These are phyloP conservation scores for Molorchus minor DNA, from an alignment of 2,888 invertebrate species.

Conservation along the genomic window DNA sequence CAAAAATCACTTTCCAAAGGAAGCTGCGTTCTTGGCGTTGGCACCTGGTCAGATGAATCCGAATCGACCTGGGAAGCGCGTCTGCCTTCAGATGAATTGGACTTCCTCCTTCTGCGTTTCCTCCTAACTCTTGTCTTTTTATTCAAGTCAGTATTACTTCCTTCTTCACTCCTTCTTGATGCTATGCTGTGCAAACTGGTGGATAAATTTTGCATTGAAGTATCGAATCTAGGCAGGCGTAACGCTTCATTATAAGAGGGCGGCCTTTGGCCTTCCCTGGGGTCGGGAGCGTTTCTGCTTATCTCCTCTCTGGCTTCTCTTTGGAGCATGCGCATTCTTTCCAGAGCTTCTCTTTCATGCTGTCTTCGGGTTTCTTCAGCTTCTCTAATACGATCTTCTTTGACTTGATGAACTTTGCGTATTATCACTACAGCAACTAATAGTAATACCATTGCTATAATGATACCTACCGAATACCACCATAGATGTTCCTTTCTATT, in stretches of 20 bases:
- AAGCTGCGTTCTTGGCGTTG: constrained; percentile 31
- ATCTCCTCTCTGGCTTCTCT: constrained; percentile 50
- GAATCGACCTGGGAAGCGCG: constrained; percentile 45
- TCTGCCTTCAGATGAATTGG: constrained; percentile 45
- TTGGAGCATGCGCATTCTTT: constrained; percentile 64
- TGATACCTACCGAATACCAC: constrained; percentile 68
- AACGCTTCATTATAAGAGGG: constrained; percentile 83
- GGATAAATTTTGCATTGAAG: constrained; percentile 66
- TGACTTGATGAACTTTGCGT: constrained; percentile 67
- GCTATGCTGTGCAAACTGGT: constrained; percentile 56
- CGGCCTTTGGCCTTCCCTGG: constrained; percentile 73
- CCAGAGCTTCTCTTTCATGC: constrained; percentile 64
- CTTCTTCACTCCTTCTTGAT: constrained; percentile 47
- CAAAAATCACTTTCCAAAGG: constrained; percentile 54
- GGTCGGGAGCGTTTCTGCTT: constrained; percentile 72
- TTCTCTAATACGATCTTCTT: constrained; percentile 60
- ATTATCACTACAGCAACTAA: constrained; percentile 67
- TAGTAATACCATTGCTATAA: constrained; percentile 66
- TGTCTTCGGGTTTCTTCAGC: constrained; percentile 66
- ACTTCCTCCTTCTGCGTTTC: constrained; percentile 51
- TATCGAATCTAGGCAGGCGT: constrained; percentile 74
- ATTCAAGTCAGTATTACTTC: constrained; percentile 51
- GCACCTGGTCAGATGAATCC: constrained; percentile 44
- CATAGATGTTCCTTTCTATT: constrained; percentile 62
- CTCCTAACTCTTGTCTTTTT: constrained; percentile 49